Evolutionary conservation across 2,888 invertebrate species (phyloP).

Genomic region (Geotrupes spiniger): DNA sequence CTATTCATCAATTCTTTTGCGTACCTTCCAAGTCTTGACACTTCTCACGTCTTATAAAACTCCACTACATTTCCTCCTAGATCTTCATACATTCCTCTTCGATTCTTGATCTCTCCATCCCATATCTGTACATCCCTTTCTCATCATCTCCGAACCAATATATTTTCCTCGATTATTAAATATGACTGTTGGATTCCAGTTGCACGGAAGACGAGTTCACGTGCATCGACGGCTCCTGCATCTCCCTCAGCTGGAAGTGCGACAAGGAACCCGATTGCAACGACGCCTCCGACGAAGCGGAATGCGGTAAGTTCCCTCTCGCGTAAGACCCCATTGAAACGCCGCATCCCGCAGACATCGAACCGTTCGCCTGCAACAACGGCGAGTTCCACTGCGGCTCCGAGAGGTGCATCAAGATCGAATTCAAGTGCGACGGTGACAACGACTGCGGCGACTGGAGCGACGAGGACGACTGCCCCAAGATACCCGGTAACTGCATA

Average conservation of each 20-base stretch:
- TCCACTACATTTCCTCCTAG: too few species aligned
- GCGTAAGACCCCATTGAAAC: background rate
- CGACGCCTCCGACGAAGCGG: conserved; percentile 71
- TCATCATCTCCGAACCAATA: too few species aligned
- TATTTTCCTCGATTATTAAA: too few species aligned
- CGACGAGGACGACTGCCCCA: conserved; percentile 76
- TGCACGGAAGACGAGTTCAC: conserved; percentile 72
- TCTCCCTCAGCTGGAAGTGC: conserved; percentile 70
- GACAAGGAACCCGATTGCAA: conserved; percentile 74
- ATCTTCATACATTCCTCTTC: too few species aligned
- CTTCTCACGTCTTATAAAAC: too few species aligned
- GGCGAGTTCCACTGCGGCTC: conserved; percentile 72
- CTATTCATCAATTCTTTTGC: too few species aligned
- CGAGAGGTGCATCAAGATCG: conserved; percentile 68
- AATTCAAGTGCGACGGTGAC: conserved; percentile 80
- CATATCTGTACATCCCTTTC: too few species aligned
- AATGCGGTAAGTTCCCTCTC: conserved; percentile 61
- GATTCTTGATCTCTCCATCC: too few species aligned
- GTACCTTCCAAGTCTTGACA: too few species aligned
- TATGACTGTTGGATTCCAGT: too few species aligned
- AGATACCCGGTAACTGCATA: conserved; percentile 62
- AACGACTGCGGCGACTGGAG: conserved; percentile 87
- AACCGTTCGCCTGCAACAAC: conserved; percentile 65
- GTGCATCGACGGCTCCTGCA: conserved; percentile 72
- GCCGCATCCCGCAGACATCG: conserved; percentile 38